Percentiles rank a stretch among this genome's conserved stretches.
Conservation (phyloP, 2,113 vertebrate genomes). For the mouse (Mus musculus) region GRCm39 chr6:23991001-23991500, state of each 20-base stretch:
- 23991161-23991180: not conserved
- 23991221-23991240: not conserved
- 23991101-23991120: not conserved
- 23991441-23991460: not conserved
- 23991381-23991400: not conserved
- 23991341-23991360: not conserved
- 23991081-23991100: not conserved
- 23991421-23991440: not conserved
- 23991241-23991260: not conserved
- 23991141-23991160: conserved; percentile 10
- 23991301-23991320: not conserved
- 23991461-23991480: not conserved
- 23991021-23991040: conserved; percentile 13
- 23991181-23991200: not conserved
- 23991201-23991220: conserved; percentile 31
- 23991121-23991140: not conserved
- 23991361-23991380: not conserved
- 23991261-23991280: not conserved
- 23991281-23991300: not conserved
- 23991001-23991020: conserved; percentile 74
- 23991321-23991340: not conserved
- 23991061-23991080: conserved; percentile 22
- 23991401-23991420: not conserved
- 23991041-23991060: conserved; percentile 56
- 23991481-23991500: not conserved